Percentiles rank a stretch among this genome's conserved stretches.
Evolutionary conservation across 2,888 invertebrate species (phyloP).

Genomic region (Rotaria macrura): DNA sequence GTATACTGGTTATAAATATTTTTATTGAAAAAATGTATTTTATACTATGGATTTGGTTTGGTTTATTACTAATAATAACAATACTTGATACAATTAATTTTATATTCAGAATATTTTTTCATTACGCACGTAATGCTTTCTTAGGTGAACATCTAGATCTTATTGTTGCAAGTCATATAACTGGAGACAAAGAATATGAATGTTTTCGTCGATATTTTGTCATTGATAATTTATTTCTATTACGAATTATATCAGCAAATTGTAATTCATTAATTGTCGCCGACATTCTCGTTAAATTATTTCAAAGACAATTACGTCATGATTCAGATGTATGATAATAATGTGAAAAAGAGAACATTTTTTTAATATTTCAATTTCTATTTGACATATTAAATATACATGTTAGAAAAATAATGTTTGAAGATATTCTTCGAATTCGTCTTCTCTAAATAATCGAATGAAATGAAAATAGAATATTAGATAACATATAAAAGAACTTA

Average conservation of each 20-base stretch:
- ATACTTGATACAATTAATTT: not conserved
- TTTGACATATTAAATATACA: not conserved
- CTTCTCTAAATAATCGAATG: slow-evolving; percentile 25
- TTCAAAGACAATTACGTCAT: not conserved
- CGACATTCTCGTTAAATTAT: not conserved
- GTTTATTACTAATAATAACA: not conserved
- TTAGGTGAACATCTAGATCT: not conserved
- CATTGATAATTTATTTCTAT: not conserved
- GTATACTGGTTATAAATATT: slow-evolving; percentile 4
- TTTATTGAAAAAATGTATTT: slow-evolving; percentile 9
- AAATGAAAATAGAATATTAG: not conserved
- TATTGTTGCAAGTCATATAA: not conserved
- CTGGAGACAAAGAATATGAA: not conserved
- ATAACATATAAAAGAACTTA: not conserved
- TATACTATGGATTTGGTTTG: not conserved
- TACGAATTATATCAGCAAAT: not conserved
- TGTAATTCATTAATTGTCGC: not conserved
- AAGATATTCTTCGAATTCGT: slow-evolving; percentile 34
- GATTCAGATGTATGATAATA: not conserved
- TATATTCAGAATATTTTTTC: not conserved
- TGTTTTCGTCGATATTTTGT: not conserved
- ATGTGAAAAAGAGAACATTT: not conserved
- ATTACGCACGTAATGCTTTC: not conserved
- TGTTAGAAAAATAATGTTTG: slow-evolving; percentile 32
- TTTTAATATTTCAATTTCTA: not conserved